phyloP scores from a whole-genome alignment of 2,113 vertebrate genomes.

The Ramphastos sulfuratus region DNA sequence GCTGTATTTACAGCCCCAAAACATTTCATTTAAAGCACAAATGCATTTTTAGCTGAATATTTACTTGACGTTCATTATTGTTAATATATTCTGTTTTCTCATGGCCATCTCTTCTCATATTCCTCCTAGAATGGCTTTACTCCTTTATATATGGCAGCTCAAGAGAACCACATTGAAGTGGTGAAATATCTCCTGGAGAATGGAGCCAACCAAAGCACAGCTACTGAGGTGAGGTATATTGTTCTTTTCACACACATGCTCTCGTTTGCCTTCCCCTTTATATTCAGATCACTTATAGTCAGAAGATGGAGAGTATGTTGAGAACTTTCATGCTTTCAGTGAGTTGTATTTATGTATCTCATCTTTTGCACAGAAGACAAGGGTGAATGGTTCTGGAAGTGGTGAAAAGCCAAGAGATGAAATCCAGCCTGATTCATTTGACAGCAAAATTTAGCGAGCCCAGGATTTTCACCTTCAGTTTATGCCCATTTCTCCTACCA shows the following conservation, averaged over 20 bases:
- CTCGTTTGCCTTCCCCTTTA: not conserved
- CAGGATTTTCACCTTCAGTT: not conserved
- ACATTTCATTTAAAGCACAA: not conserved
- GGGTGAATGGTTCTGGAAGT: not conserved
- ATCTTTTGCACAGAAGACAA: not conserved
- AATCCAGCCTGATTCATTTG: not conserved
- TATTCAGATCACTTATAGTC: not conserved
- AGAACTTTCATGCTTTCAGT: not conserved
- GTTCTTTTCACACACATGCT: not conserved
- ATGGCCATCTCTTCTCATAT: not conserved
- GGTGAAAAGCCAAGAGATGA: not conserved
- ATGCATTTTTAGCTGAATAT: not conserved
- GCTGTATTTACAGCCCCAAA: not conserved
- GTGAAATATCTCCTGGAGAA: slow-evolving; percentile 95
- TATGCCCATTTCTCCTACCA: not conserved
- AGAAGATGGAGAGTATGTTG: not conserved
- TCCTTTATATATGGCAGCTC: slow-evolving; percentile 97
- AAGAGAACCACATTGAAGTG: slow-evolving; percentile 97
- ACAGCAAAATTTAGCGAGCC: not conserved
- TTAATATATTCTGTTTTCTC: not conserved
- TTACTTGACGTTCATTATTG: not conserved
- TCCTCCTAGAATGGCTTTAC: slow-evolving; percentile 95
- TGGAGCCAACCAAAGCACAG: slow-evolving; percentile 97
- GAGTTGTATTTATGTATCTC: not conserved
- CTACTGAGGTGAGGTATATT: slow-evolving; percentile 86